Evolutionary conservation across 2,113 vertebrate species (phyloP), one percentile per base, ranked within the genome.

Genomic region (Centrocercus urophasianus): DNA sequence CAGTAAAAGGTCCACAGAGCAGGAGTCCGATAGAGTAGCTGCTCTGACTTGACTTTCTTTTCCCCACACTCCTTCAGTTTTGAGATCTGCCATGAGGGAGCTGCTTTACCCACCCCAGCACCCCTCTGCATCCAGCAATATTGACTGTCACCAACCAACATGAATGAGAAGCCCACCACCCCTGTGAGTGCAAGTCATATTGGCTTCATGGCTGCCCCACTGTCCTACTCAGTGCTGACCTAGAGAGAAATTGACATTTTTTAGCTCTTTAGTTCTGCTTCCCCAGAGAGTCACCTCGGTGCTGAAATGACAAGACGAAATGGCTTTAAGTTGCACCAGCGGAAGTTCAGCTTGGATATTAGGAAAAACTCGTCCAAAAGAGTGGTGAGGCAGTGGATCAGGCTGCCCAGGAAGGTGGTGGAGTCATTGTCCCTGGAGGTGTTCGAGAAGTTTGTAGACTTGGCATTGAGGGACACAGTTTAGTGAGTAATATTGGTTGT

Each of bases 151-250:
- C 40, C 71, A 52, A 42, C 8, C 27, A 66, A 48, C 50, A 45
- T 0, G 0, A 76, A 21, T 9, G 17, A 77, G 13, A n/a, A 43
- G 17, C 52, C 5, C 50, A 67, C 25, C 50, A 7, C 0, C 3
- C 13, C 32, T 28, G 6, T 6, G 59, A 45, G 11, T 4, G 22
- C 9, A 38, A 14, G 28, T 8, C 0, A 1, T 19, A 34, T n/a
- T 25, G 50, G 2, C 4, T 24, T 80, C 67, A 13, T 0, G 0
- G 27, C 22, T 72, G 17, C 24, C 32, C 66, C 1, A 1, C 12
- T 25, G 32, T 54, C 89, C 42, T 71, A 16, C 21, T 42, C 13
- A 9, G 15, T 21, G 45, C 28, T 5, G 0, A 24, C 40, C 42
- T 27, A 19, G 73, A 76, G 11, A 77, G 18, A 25, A 69, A 63